Percentiles rank a stretch among this genome's conserved stretches.
Evolutionary conservation across 1,140 invertebrate species (phyloP).

Genomic region (Leptinotarsa defecta): DNA sequence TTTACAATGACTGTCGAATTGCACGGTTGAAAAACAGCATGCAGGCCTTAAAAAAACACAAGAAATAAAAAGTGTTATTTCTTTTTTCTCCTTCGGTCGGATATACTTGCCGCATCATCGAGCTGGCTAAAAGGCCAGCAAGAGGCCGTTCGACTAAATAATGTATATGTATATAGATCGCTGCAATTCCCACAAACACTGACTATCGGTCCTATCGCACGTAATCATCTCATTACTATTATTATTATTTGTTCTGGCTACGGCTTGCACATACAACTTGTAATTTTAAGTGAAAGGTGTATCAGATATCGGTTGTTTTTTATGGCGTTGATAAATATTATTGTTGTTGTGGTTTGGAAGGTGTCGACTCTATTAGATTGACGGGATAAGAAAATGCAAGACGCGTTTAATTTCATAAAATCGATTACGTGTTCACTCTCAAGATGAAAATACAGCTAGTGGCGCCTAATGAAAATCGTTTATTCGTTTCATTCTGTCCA

Average conservation of each 20-base stretch:
- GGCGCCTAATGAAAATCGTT: no score
- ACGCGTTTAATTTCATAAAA: not conserved
- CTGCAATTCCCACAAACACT: slow-evolving; percentile 3
- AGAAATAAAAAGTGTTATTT: slow-evolving; percentile 2
- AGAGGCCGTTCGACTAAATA: not conserved
- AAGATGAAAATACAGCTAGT: no score
- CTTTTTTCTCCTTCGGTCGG: slow-evolving; percentile 6
- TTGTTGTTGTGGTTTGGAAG: no score
- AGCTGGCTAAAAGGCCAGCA: not conserved
- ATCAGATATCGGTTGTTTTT: not conserved
- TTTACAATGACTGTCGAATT: slow-evolving; percentile 27
- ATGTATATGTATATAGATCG: not conserved
- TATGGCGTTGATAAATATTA: no score
- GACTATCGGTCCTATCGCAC: not conserved
- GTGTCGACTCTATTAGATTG: no score
- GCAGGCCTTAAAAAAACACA: slow-evolving; percentile 24
- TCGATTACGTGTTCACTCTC: not conserved
- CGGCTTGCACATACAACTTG: slow-evolving; percentile 1
- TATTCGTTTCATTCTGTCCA: no score
- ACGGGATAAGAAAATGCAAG: not conserved
- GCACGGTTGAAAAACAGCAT: slow-evolving; percentile 26
- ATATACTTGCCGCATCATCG: slow-evolving; percentile 16
- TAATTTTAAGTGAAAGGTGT: slow-evolving; percentile 15
- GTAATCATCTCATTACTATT: slow-evolving; percentile 10
- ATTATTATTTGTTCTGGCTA: slow-evolving; percentile 13